Percentiles rank a stretch among this genome's conserved stretches.
phyloP scores from a whole-genome alignment of 2,113 vertebrate genomes.

The Scopus umbretta region DNA sequence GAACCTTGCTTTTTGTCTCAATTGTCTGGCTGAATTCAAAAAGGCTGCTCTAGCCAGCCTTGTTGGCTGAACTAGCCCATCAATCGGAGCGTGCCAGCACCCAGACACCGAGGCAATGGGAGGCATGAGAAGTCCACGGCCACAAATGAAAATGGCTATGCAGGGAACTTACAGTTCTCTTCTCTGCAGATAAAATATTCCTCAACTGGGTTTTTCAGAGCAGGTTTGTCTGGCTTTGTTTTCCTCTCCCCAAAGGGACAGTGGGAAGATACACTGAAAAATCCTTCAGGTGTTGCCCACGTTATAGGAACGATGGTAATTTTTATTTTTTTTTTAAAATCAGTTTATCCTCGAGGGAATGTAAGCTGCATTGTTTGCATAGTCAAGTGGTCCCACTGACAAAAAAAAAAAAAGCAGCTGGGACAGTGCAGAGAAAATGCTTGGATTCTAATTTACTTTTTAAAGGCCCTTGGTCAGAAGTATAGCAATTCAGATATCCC shows the following conservation, averaged over 20 bases:
- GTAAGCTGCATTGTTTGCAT: slow-evolving; percentile 55
- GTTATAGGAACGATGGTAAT: background rate
- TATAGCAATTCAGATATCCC: slow-evolving; percentile 73
- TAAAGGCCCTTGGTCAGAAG: slow-evolving; percentile 69
- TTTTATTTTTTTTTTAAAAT: background rate
- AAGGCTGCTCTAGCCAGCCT: background rate
- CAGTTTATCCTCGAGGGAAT: slow-evolving; percentile 2
- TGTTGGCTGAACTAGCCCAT: background rate
- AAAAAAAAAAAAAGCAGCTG: slow-evolving; percentile 32
- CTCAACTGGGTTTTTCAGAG: background rate
- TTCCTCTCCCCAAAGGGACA: background rate
- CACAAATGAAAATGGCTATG: background rate
- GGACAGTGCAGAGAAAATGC: slow-evolving; percentile 57
- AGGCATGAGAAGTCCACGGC: background rate
- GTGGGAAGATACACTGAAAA: background rate
- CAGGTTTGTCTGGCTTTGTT: background rate
- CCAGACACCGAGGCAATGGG: background rate
- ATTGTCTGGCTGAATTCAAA: background rate
- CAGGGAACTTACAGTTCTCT: background rate
- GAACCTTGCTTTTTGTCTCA: background rate
- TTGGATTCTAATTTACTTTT: slow-evolving; percentile 69
- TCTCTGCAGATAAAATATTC: background rate
- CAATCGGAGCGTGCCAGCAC: background rate
- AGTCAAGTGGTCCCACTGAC: slow-evolving; percentile 60
- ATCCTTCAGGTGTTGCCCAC: slow-evolving; percentile 1